A percentile compares a stretch with the other conserved stretches of the same genome.
Evolutionary conservation across 1,140 invertebrate species (phyloP).

Genomic region (Berghia stephanieae): DNA sequence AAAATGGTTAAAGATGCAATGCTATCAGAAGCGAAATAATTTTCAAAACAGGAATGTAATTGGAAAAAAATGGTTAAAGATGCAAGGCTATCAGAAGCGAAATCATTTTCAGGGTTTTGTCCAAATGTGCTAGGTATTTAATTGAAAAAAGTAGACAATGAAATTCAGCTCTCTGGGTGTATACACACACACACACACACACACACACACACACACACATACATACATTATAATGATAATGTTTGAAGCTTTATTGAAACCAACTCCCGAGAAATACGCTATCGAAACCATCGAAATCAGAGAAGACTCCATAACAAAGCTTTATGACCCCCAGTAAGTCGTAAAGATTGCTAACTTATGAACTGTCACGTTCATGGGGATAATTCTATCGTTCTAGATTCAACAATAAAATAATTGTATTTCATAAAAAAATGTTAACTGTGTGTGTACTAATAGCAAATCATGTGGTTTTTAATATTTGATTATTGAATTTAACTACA

Average conservation of each 20-base stretch:
- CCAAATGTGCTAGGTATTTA: not conserved
- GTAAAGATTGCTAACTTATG: not conserved
- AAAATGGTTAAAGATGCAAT: not conserved
- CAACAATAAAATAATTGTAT: not conserved
- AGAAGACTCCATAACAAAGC: not conserved
- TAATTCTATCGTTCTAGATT: not conserved
- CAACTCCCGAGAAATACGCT: no score
- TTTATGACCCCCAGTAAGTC: not conserved
- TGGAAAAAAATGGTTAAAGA: no score
- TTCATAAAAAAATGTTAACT: no score
- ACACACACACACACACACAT: not conserved
- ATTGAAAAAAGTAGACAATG: not conserved
- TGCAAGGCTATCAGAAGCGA: not conserved
- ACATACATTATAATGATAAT: no score
- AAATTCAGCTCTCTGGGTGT: not conserved
- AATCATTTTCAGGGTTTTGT: not conserved
- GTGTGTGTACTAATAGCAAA: no score
- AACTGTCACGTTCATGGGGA: not conserved
- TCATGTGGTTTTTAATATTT: no score
- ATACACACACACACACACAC: constrained; percentile 1
- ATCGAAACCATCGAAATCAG: no score
- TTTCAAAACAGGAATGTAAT: no score
- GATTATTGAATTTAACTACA: no score
- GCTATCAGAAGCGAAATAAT: not conserved
- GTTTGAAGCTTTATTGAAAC: no score